phyloP scores from a whole-genome alignment of 2,888 invertebrate genomes.

The Bugula neritina region DNA sequence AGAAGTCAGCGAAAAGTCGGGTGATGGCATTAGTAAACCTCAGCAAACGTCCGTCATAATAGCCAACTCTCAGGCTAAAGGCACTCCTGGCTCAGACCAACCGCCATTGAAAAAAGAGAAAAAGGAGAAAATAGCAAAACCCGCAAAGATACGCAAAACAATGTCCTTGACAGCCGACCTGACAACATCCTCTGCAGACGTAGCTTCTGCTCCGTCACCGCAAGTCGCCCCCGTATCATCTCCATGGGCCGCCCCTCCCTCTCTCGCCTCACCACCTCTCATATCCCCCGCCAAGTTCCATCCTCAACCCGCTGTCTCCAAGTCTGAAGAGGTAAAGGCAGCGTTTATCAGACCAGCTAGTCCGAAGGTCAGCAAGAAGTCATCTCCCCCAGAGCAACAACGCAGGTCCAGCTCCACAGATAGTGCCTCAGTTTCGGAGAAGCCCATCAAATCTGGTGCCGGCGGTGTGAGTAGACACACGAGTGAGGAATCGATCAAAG shows the following conservation, averaged over 20 bases:
- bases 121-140: neutral
- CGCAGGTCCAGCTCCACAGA: neutral
- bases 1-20: slow-evolving; percentile 9
- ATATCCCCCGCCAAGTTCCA: slow-evolving; percentile 20
- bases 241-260: neutral
- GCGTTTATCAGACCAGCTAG: neutral
- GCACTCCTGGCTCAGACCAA: neutral
- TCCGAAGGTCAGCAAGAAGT: neutral
- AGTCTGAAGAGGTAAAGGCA: no score
- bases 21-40: neutral
- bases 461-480: neutral
- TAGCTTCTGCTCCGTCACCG: neutral
- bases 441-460: neutral
- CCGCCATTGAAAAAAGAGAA: neutral
- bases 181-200: neutral
- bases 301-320: neutral
- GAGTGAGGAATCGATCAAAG: neutral
- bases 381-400: neutral
- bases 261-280: neutral
- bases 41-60: slow-evolving; percentile 1
- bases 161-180: neutral
- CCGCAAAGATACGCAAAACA: neutral
- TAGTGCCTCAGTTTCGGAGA: neutral
- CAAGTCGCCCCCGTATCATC: neutral
- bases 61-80: neutral